phyloP scores from a whole-genome alignment of 2,888 invertebrate species.

The Phania funesta region DNA sequence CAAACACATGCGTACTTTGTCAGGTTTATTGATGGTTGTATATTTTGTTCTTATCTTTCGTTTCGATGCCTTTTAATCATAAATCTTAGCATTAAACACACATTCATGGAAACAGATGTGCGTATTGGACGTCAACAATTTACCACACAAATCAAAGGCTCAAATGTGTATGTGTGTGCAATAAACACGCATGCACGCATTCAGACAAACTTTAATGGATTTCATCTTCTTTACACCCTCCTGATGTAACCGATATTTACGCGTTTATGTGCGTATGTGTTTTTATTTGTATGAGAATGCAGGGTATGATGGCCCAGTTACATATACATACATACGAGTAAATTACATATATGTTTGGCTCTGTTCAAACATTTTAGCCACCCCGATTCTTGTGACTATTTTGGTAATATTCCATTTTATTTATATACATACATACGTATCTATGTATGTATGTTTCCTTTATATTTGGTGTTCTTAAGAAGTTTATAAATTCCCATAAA shows the following conservation, averaged over 20 bases:
- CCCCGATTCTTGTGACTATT: conserved; percentile 3
- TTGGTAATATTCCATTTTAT: neutral
- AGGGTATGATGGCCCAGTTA: conserved; percentile 39
- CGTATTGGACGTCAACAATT: conserved; percentile 17
- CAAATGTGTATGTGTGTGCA: neutral
- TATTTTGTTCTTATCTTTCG: conserved; percentile 33
- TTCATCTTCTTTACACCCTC: conserved; percentile 42
- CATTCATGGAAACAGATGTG: neutral
- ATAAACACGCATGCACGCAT: conserved; percentile 4
- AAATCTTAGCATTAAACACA: conserved; percentile 40
- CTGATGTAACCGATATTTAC: conserved; percentile 32
- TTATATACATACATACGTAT: neutral
- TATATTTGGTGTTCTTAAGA: too few species aligned
- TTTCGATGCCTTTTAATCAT: conserved; percentile 19
- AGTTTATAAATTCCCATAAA: too few species aligned
- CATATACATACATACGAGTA: too few species aligned
- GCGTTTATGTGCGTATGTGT: neutral
- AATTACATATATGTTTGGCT: neutral
- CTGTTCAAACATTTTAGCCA: neutral
- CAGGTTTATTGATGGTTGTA: conserved; percentile 53
- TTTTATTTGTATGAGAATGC: neutral
- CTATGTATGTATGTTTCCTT: neutral
- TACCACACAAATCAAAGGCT: conserved; percentile 45
- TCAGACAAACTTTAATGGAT: conserved; percentile 36
- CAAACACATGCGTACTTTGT: neutral